These are phyloP conservation scores for Melanargia galathea DNA, from an alignment of 2,888 invertebrate species.

Conservation along the genomic window DNA sequence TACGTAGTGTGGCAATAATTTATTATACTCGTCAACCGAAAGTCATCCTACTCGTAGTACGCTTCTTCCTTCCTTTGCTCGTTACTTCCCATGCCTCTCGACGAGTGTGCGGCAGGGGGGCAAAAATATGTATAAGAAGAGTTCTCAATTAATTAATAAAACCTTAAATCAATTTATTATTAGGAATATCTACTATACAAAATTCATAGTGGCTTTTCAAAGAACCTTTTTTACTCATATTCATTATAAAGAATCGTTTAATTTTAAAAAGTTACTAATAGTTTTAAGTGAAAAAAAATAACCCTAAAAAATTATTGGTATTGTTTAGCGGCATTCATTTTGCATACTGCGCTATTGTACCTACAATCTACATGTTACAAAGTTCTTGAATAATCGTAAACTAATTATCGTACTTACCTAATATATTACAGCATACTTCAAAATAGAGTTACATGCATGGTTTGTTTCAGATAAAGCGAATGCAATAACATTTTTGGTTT, in stretches of 20 bases:
- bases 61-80: too few relatives aligned
- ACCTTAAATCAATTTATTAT: neutral
- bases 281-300: constrained; percentile 47
- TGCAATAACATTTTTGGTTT: too few relatives aligned
- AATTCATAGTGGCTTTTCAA: constrained; percentile 9
- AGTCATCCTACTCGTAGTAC: too few relatives aligned
- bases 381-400: constrained; percentile 7
- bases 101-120: too few relatives aligned
- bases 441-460: neutral
- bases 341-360: constrained; percentile 18
- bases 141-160: too few relatives aligned
- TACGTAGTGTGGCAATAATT: too few relatives aligned
- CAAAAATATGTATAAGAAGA: too few relatives aligned
- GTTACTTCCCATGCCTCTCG: too few relatives aligned
- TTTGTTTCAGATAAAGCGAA: neutral
- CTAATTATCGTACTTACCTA: constrained; percentile 14
- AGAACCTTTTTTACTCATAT: constrained; percentile 3
- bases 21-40: too few relatives aligned
- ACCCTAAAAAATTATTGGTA: constrained; percentile 41
- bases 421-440: constrained; percentile 2
- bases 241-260: constrained; percentile 26
- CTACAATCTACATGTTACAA: constrained; percentile 6
- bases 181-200: neutral
- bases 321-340: constrained; percentile 23
- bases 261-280: constrained; percentile 33